phyloP scores from a whole-genome alignment of 1,140 invertebrate species.

The Brachionus plicatilis region DNA sequence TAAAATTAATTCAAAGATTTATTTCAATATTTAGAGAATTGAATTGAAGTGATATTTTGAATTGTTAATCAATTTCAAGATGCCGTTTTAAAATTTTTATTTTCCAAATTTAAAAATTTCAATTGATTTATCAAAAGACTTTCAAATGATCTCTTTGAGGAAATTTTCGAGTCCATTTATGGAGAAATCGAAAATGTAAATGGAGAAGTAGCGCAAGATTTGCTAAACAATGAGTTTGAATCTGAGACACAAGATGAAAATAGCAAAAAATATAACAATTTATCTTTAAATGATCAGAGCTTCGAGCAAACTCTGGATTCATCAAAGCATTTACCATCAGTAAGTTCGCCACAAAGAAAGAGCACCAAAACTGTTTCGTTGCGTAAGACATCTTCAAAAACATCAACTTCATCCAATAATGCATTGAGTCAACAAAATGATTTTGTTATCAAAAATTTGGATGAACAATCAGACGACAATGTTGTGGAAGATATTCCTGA shows the following conservation, averaged over 20 bases:
- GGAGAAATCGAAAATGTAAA: background rate
- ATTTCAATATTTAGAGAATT: no score
- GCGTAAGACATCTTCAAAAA: background rate
- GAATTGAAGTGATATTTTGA: no score
- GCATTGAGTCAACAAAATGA: background rate
- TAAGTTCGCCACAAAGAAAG: background rate
- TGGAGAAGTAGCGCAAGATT: background rate
- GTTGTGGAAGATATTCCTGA: background rate
- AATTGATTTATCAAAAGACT: background rate
- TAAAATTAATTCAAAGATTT: no score
- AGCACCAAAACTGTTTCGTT: background rate
- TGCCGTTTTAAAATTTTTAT: background rate
- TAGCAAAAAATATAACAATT: background rate
- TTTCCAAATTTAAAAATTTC: background rate
- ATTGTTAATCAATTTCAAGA: no score
- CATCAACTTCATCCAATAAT: background rate
- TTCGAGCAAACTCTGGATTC: background rate
- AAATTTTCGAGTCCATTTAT: conserved; percentile 4
- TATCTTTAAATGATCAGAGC: background rate
- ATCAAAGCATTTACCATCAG: background rate
- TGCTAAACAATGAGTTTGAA: conserved; percentile 16
- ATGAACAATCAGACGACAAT: background rate
- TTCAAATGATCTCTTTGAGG: conserved; percentile 20
- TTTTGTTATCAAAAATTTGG: background rate
- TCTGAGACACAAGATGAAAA: background rate